phyloP scores from a whole-genome alignment of 2,113 vertebrate genomes.

The Hemiscyllium ocellatum region DNA sequence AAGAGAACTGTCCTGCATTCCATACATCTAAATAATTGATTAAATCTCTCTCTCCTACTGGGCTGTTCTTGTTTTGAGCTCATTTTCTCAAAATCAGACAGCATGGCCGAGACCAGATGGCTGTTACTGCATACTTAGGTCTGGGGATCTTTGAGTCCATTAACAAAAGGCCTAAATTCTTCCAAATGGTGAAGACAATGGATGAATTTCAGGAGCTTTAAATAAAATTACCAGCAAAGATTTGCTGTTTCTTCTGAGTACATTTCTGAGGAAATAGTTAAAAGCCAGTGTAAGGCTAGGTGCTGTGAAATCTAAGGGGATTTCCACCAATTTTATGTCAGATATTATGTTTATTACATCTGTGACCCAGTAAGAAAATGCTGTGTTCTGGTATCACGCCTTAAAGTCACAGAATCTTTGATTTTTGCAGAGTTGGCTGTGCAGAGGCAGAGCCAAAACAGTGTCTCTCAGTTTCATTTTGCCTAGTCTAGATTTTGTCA shows the following conservation, averaged over 20 bases:
- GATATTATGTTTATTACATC: neutral
- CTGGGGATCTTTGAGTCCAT: neutral
- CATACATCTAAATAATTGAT: neutral
- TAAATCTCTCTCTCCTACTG: neutral
- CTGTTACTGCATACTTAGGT: neutral
- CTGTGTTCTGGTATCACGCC: neutral
- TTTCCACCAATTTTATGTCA: neutral
- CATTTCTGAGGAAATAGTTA: neutral
- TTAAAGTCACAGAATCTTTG: neutral
- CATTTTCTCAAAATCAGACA: neutral
- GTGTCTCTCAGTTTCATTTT: neutral
- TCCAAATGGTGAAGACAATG: no score
- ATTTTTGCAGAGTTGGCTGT: neutral
- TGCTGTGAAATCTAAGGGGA: neutral
- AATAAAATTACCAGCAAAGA: neutral
- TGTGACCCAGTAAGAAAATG: neutral
- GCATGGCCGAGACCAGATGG: neutral
- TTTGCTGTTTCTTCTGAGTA: neutral
- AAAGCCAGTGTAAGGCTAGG: neutral
- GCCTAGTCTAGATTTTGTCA: neutral
- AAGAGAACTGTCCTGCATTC: neutral
- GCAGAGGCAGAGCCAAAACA: neutral
- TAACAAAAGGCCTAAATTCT: neutral
- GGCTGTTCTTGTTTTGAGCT: neutral
- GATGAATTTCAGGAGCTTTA: neutral